Conservation (phyloP, 2,888 invertebrate genomes). For the Drosophila kokeensis region DNA sequence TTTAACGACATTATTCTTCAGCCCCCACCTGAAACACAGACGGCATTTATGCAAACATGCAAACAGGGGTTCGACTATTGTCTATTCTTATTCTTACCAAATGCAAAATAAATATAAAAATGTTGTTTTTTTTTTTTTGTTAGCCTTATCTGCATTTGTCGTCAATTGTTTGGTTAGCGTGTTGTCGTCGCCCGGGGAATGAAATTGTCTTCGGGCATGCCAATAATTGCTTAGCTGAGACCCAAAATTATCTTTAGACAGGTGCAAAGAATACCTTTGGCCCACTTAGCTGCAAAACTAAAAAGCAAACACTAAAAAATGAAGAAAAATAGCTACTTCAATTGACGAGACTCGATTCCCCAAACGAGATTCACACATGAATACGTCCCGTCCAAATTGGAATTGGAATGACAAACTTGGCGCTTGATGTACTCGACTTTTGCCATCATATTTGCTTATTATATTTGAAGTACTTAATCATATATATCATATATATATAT, state of each 20-base stretch:
- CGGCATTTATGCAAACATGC: slow-evolving; percentile 14
- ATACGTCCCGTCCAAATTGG: background rate
- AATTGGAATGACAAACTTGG: background rate
- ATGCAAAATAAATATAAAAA: slow-evolving; percentile 34
- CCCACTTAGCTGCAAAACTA: slow-evolving; percentile 35
- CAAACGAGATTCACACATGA: background rate
- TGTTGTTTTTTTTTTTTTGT: background rate
- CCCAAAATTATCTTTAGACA: slow-evolving; percentile 58
- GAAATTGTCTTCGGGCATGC: slow-evolving; percentile 29
- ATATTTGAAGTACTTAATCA: background rate
- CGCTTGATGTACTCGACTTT: background rate
- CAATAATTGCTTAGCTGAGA: slow-evolving; percentile 61
- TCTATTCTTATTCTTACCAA: slow-evolving; percentile 50
- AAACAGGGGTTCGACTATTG: slow-evolving; percentile 21
- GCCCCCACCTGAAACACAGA: slow-evolving; percentile 6
- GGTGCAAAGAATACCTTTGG: slow-evolving; percentile 40
- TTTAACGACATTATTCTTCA: slow-evolving; percentile 36
- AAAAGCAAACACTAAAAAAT: background rate
- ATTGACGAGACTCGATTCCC: background rate
- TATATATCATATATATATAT: background rate
- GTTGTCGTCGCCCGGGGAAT: slow-evolving; percentile 10
- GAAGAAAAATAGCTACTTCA: background rate
- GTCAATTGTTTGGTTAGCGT: slow-evolving; percentile 49
- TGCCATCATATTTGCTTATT: background rate
- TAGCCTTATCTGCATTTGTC: slow-evolving; percentile 4